Base-by-base conservation (phyloP, 2,113 vertebrate genomes). In the Nyctibius bracteatus region DNA sequence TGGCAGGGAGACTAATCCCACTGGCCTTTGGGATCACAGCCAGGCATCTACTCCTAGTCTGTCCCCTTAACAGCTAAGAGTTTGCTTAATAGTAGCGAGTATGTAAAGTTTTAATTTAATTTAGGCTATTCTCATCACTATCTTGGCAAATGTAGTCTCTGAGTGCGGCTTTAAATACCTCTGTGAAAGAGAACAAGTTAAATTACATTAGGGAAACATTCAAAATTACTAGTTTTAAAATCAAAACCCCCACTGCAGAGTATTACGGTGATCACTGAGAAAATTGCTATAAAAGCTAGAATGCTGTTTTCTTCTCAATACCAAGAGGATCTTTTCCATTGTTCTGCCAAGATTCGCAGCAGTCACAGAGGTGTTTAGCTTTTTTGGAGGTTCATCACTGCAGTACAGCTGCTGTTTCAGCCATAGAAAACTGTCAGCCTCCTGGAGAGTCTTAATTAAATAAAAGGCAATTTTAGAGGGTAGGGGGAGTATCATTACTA, bases 401-500 rank as follows among this genome's bases (percentile, higher is more conserved):
- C 86, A 37, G 59, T 83, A 57, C 91, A 96, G 92, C 90, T 96
- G 95, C 89, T 96, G 73, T 61, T 92, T 37, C 93, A 77, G 88
- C 77, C 88, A 90, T 3, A 17, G 70, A n/a, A 72, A 92, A 93
- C 58, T 18, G 71, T 68, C 91, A 93, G 75, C 91, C 91, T 94
- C 97, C 96, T 78, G 65, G 91, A 84, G 95, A 84, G 96, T 2
- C 65, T 97, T 96, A 96, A 97, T 97, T 95, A 96, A 97, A 94
- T 88, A 96, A 97, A 96, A 93, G 78, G 87, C 93, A 95, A 93
- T 92, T 96, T 95, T 90, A 47, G 37, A 70, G 81, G 52, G 75
- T 30, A 79, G 54, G 43, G 70, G 62, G 22, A 93, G 65, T 65
- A 90, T 63, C 49, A 28, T 72, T 94, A 83, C 73, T 20, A 88